Conservation (phyloP, 35 echinoderm and acorn worm genomes). For the Amphiura filiformis region DNA sequence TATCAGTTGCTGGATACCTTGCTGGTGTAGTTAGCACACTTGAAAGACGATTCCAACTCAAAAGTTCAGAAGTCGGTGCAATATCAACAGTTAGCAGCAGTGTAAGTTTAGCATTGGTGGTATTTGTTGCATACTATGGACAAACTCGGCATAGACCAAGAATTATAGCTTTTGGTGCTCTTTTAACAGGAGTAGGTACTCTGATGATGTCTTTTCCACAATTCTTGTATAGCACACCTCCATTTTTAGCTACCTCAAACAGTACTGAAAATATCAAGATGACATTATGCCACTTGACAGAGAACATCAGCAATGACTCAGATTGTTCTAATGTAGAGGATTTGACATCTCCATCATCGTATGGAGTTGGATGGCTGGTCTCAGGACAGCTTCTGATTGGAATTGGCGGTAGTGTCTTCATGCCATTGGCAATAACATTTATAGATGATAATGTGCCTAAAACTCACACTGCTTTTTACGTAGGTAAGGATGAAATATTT, state of each 20-base stretch:
- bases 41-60: conserved; percentile 82
- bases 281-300: neutral
- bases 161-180: conserved; percentile 32
- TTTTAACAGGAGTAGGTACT: conserved; percentile 43
- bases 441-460: conserved; percentile 74
- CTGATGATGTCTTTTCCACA: conserved; percentile 64
- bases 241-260: neutral
- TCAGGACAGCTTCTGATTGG: conserved; percentile 64
- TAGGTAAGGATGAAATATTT: conserved; percentile 69
- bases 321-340: conserved; percentile 47
- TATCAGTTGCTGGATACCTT: neutral
- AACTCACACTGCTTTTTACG: conserved; percentile 52
- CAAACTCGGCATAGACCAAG: conserved; percentile 74
- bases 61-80: conserved; percentile 67
- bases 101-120: conserved; percentile 41
- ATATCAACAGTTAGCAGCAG: conserved; percentile 57
- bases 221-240: conserved; percentile 62
- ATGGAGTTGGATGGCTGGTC: conserved; percentile 50
- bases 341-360: conserved; percentile 43
- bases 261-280: neutral
- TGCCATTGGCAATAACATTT: conserved; percentile 69
- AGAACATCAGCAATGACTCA: neutral
- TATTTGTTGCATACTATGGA: conserved; percentile 84
- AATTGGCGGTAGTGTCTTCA: conserved; percentile 32
- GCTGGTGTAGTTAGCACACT: conserved; percentile 44